Evolutionary conservation across 2,797 vertebrate species (phyloP).

Genomic region (Decapterus maruadsi): DNA sequence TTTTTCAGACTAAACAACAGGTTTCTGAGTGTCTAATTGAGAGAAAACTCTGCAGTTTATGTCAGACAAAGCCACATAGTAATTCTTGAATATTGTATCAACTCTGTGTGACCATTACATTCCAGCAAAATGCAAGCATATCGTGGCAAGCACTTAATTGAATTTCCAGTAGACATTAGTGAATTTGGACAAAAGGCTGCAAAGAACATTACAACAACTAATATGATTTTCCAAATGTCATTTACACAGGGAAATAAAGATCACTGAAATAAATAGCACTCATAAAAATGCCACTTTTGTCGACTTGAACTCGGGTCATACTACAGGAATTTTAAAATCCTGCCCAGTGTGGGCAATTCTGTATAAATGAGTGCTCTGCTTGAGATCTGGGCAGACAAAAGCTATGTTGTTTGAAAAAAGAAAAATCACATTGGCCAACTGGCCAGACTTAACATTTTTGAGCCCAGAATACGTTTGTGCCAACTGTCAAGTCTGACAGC

Average conservation of each 20-base stretch:
- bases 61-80: neutral
- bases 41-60: neutral
- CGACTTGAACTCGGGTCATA: slow-evolving; percentile 6
- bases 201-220: neutral
- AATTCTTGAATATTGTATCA: neutral
- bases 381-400: slow-evolving; percentile 42
- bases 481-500: slow-evolving; percentile 22
- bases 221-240: neutral
- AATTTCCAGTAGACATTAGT: neutral
- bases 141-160: neutral
- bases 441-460: slow-evolving; percentile 23
- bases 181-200: neutral
- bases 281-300: slow-evolving; percentile 17
- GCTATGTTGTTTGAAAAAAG: slow-evolving; percentile 14
- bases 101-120: neutral
- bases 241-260: neutral
- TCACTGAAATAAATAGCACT: slow-evolving; percentile 18
- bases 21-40: neutral
- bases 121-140: neutral
- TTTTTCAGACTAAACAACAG: neutral
- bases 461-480: slow-evolving; percentile 26
- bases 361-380: slow-evolving; percentile 24
- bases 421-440: slow-evolving; percentile 14
- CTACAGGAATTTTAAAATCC: slow-evolving; percentile 19
- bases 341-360: slow-evolving; percentile 22